A percentile compares a stretch with the other conserved stretches of the same genome.
These are phyloP conservation scores for Melinaea marsaeus DNA, from an alignment of 2,888 invertebrate species.

Conservation along the genomic window DNA sequence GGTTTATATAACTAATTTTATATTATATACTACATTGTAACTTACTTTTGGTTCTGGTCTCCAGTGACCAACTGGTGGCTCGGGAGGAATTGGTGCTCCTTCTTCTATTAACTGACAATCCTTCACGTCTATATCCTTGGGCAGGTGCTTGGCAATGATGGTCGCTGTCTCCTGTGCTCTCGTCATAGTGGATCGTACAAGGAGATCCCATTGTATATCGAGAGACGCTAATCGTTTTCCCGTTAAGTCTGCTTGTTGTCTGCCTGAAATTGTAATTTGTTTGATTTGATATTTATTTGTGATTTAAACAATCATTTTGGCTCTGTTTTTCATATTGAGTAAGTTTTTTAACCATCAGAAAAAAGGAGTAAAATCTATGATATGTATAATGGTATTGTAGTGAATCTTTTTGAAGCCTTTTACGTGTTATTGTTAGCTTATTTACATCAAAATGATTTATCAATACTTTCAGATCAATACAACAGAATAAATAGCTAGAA, in stretches of 20 bases:
- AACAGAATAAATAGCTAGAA: too few relatives aligned
- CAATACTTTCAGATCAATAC: too few relatives aligned
- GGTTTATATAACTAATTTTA: not conserved
- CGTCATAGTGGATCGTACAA: slow-evolving; percentile 94
- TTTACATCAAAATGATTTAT: too few relatives aligned
- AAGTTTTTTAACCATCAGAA: too few relatives aligned
- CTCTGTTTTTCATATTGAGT: too few relatives aligned
- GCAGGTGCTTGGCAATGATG: slow-evolving; percentile 86
- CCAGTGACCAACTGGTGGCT: slow-evolving; percentile 94
- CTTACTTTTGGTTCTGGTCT: slow-evolving; percentile 82
- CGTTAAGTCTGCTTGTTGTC: slow-evolving; percentile 90
- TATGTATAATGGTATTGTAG: too few relatives aligned
- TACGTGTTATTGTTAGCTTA: too few relatives aligned
- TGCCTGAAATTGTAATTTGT: slow-evolving; percentile 76
- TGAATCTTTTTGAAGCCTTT: too few relatives aligned
- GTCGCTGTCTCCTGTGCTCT: slow-evolving; percentile 94
- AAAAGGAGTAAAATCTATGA: too few relatives aligned
- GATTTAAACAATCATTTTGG: too few relatives aligned
- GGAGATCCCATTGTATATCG: slow-evolving; percentile 85
- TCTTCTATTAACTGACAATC: slow-evolving; percentile 89
- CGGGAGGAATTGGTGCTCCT: slow-evolving; percentile 96
- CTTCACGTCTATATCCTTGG: slow-evolving; percentile 73
- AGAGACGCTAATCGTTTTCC: slow-evolving; percentile 89
- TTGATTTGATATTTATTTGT: too few relatives aligned
- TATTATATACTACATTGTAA: not conserved